Conservation (phyloP, 1,140 invertebrate species). For the Acromyrmex heyeri region DNA sequence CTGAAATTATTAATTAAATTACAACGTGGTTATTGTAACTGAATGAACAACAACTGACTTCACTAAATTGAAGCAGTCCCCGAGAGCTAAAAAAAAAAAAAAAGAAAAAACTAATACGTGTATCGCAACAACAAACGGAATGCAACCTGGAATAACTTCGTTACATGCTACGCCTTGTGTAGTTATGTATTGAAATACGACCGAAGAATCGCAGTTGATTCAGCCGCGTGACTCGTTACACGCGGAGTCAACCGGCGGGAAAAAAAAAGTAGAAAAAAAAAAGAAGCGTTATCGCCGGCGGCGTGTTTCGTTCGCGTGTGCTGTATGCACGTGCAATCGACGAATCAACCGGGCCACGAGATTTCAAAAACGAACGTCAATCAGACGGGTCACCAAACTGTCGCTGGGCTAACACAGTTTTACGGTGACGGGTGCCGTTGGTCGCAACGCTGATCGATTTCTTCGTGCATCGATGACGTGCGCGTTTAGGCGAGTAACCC, state of each 20-base stretch:
- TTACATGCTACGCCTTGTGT: slow-evolving; percentile 10
- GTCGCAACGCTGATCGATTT: slow-evolving; percentile 41
- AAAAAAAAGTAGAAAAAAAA: neutral
- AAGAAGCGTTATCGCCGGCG: slow-evolving; percentile 16
- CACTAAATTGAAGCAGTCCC: neutral
- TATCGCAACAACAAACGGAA: slow-evolving; percentile 19
- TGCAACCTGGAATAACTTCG: slow-evolving; percentile 30
- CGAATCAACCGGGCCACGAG: slow-evolving; percentile 43
- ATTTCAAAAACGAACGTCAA: slow-evolving; percentile 59
- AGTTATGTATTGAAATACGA: slow-evolving; percentile 29
- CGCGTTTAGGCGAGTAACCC: slow-evolving; percentile 47
- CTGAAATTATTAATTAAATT: neutral
- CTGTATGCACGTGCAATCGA: slow-evolving; percentile 31
- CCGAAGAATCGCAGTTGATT: slow-evolving; percentile 44
- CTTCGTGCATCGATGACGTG: slow-evolving; percentile 37
- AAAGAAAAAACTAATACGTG: neutral
- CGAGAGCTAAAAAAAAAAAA: neutral
- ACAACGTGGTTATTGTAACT: neutral
- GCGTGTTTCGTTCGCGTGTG: slow-evolving; percentile 8
- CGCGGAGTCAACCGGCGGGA: neutral
- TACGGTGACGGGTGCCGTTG: slow-evolving; percentile 8
- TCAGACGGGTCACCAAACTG: slow-evolving; percentile 49
- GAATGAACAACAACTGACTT: neutral
- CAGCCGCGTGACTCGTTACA: slow-evolving; percentile 31
- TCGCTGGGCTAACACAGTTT: slow-evolving; percentile 38